phyloP scores from a whole-genome alignment of 2,888 invertebrate genomes.

The Torymus texanus region DNA sequence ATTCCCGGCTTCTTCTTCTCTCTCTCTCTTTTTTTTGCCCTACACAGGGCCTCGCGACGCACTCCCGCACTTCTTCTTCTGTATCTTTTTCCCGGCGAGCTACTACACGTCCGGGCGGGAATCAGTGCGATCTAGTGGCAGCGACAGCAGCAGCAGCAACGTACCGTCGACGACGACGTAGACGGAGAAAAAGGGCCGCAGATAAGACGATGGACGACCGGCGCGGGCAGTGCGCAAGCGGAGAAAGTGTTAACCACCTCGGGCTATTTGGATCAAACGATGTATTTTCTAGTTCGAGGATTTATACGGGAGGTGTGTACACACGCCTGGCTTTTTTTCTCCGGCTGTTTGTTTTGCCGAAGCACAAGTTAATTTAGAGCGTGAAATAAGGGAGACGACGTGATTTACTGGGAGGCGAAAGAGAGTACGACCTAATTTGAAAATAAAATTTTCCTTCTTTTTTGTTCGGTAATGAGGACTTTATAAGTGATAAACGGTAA shows the following conservation, averaged over 20 bases:
- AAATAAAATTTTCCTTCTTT: too few relatives aligned
- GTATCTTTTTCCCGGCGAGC: conserved; percentile 29
- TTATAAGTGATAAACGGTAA: too few relatives aligned
- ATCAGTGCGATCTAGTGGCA: conserved; percentile 30
- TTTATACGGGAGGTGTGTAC: background rate
- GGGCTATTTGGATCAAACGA: conserved; percentile 16
- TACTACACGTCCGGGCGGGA: conserved; percentile 17
- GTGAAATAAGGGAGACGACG: background rate
- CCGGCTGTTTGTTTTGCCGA: background rate
- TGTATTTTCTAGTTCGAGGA: conserved; percentile 12
- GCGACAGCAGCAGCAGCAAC: background rate
- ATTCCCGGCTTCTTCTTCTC: conserved; percentile 1
- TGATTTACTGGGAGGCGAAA: too few relatives aligned
- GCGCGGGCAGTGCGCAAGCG: too few relatives aligned
- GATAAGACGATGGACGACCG: conserved; percentile 43
- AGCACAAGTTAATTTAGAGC: too few relatives aligned
- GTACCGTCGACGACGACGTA: background rate
- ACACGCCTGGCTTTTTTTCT: background rate
- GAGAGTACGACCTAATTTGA: too few relatives aligned
- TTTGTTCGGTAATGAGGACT: too few relatives aligned
- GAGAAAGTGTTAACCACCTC: conserved; percentile 39
- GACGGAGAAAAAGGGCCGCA: conserved; percentile 39
- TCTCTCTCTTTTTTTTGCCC: background rate
- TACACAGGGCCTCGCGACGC: conserved; percentile 15
- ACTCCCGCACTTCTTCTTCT: background rate